Evolutionary conservation across 1,140 invertebrate genomes (phyloP).

Genomic region (Papilio machaon): DNA sequence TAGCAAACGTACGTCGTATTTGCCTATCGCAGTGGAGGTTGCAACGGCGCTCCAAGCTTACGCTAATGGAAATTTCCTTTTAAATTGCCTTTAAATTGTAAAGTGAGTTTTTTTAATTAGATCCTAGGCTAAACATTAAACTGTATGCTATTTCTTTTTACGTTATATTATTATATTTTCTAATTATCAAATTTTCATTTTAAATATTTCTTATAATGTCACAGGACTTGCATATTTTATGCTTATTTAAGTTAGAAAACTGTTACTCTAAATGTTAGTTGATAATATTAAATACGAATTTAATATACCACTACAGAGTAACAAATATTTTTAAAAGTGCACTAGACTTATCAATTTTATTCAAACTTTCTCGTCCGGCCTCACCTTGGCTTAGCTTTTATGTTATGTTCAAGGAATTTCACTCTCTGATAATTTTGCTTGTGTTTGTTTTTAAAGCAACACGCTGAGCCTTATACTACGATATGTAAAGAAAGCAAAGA

Average conservation of each 20-base stretch:
- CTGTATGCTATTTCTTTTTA: not conserved
- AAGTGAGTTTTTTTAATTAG: not conserved
- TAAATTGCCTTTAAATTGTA: not conserved
- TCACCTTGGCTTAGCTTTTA: not conserved
- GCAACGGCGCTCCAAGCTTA: not conserved
- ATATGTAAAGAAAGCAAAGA: slow-evolving; percentile 26
- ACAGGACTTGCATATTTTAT: no score
- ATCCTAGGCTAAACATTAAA: not conserved
- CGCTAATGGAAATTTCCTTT: slow-evolving; percentile 1
- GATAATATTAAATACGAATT: no score
- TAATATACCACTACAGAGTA: not conserved
- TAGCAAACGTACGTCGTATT: not conserved
- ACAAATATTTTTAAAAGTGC: not conserved
- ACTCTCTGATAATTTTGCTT: not conserved
- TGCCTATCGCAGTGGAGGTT: not conserved
- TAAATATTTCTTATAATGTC: no score
- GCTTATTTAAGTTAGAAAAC: no score
- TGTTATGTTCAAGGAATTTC: not conserved
- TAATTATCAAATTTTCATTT: no score
- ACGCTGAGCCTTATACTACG: slow-evolving; percentile 11
- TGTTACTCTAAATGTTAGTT: no score
- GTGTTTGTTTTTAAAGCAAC: not conserved
- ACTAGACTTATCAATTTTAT: not conserved
- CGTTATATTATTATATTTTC: no score
- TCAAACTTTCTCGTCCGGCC: not conserved